These are phyloP conservation scores for Corythucha ciliata DNA, from an alignment of 2,888 invertebrate genomes.

Conservation along the genomic window DNA sequence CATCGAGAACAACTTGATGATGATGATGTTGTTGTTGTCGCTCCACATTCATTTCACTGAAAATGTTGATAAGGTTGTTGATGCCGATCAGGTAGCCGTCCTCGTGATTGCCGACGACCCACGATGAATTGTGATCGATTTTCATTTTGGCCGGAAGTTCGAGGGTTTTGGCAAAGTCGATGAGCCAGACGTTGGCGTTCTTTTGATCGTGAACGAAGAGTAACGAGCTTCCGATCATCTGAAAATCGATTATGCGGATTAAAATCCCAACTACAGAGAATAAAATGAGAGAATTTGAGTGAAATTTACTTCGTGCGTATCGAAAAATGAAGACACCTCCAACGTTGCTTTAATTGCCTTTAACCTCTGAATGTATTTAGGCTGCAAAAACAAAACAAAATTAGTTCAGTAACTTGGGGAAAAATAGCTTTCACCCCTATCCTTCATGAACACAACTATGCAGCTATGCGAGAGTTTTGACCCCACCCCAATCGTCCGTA, in stretches of 20 bases:
- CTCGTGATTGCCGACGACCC: constrained; percentile 90
- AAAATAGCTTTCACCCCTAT: no score
- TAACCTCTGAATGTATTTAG: constrained; percentile 73
- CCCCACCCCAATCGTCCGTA: no score
- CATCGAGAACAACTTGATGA: no score
- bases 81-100: constrained; percentile 91
- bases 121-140: constrained; percentile 71
- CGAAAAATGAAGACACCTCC: constrained; percentile 80
- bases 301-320: constrained; percentile 63
- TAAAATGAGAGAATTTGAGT: not conserved
- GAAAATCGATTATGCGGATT: constrained; percentile 36
- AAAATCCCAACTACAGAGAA: constrained; percentile 1
- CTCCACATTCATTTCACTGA: constrained; percentile 50
- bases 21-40: no score
- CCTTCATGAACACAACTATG: no score
- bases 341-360: constrained; percentile 74
- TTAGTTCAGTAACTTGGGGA: no score
- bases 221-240: constrained; percentile 86
- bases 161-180: constrained; percentile 94
- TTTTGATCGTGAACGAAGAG: constrained; percentile 87
- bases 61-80: constrained; percentile 79
- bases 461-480: no score
- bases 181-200: constrained; percentile 89
- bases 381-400: constrained; percentile 50
- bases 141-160: constrained; percentile 61